Evolutionary conservation across 2,113 vertebrate species (phyloP), one percentile per base, ranked within the genome.

Genomic region (Ahaetulla prasina): DNA sequence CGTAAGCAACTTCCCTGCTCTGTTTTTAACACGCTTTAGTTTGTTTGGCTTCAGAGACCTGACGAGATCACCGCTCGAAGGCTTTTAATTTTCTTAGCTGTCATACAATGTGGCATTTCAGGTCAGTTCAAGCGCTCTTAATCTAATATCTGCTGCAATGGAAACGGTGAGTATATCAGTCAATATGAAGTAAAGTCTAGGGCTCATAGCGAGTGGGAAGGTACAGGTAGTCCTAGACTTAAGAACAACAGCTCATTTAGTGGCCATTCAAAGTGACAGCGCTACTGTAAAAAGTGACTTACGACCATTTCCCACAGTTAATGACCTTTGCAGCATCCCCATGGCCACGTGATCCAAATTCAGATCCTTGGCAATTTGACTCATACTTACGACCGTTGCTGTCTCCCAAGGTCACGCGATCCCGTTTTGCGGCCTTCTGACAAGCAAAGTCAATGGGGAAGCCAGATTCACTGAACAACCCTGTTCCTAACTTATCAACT

Each of bases 41-140:
- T 74, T 55, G 88, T 23, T 86, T 92, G 91, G 47, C n/a, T 93
- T 92, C 87, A 53, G 88, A 93, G 90, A 90, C 89, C 47, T 93
- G 91, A 95, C 57, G 92, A 60, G 91, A 93, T 94, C 0, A 0
- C 91, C 60, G 88, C 91, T 93, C 94, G 91, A 85, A 49, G 93
- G 3, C 93, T 87, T 93, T 85, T 92, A 93, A 90, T 96, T 95
- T 95, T 91, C 94, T 90, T 95, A 0, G 0, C 94, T 95, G 88
- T 94, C 91, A 30, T 92, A 93, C 86, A 0, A 8, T 74, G 80
- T 93, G 91, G 95, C 94, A 60, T 7, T 35, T 27, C 52, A 92
- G 90, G 85, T 94, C 95, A 93, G 93, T 90, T 93, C 95, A 85
- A 0, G 45, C 90, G 63, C 85, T 68, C 87, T 80, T 93, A 88